phyloP scores from a whole-genome alignment of 2,888 invertebrate genomes.

The Lithophane socia region DNA sequence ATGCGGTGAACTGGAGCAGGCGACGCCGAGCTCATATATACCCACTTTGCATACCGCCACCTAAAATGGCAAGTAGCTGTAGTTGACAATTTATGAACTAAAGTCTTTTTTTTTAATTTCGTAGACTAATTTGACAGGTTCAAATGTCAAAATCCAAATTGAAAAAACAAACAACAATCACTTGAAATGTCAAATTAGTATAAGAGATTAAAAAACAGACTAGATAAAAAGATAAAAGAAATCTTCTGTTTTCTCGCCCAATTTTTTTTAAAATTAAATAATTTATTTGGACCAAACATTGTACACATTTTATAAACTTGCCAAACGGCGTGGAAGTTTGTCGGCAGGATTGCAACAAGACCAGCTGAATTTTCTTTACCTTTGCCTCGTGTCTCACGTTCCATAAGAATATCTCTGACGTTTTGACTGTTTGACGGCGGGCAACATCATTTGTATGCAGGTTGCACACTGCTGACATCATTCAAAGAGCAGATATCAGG shows the following conservation, averaged over 20 bases:
- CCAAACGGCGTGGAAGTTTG: too few relatives aligned
- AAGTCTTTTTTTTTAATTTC: too few relatives aligned
- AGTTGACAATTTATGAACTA: not conserved
- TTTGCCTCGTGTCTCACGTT: not conserved
- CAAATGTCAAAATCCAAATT: too few relatives aligned
- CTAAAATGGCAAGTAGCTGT: slow-evolving; percentile 56
- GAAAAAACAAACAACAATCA: too few relatives aligned
- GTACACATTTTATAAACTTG: too few relatives aligned
- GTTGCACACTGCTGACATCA: slow-evolving; percentile 22
- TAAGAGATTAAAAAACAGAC: too few relatives aligned
- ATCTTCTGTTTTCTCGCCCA: not conserved
- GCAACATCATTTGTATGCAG: slow-evolving; percentile 28
- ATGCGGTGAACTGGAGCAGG: slow-evolving; percentile 68
- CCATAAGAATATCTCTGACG: not conserved
- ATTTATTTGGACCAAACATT: too few relatives aligned
- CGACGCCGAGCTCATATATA: slow-evolving; percentile 54
- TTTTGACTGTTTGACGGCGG: not conserved
- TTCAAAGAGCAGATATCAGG: not conserved
- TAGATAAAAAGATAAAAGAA: slow-evolving; percentile 3
- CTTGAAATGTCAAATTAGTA: too few relatives aligned
- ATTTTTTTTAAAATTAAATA: not conserved
- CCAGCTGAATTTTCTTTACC: not conserved
- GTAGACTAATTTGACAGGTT: too few relatives aligned
- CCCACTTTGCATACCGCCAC: slow-evolving; percentile 69
- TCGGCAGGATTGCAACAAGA: not conserved